Evolutionary conservation across 1,140 invertebrate genomes (phyloP).

Genomic region (Halesus radiatus): DNA sequence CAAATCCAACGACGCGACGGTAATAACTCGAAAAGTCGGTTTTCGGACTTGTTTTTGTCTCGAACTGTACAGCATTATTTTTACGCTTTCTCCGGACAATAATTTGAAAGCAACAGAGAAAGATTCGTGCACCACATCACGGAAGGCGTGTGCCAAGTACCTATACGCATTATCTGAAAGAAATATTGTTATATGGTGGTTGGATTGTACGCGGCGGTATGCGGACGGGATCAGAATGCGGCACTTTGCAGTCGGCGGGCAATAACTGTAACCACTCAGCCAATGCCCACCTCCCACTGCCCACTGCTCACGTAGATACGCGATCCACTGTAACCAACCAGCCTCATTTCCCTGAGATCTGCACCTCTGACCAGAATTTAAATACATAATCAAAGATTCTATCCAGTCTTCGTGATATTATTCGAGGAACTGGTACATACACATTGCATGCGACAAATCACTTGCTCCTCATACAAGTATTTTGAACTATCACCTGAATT

Average conservation of each 20-base stretch:
- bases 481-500: too few relatives aligned
- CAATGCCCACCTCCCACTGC: not conserved
- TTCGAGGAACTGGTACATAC: too few relatives aligned
- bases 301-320: too few relatives aligned
- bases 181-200: not conserved
- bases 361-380: conserved; percentile 2
- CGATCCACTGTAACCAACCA: too few relatives aligned
- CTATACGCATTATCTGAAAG: not conserved
- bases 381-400: not conserved
- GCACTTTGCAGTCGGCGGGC: not conserved
- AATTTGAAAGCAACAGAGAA: not conserved
- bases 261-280: conserved; percentile 11
- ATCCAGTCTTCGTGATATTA: too few relatives aligned
- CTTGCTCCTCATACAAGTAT: too few relatives aligned
- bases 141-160: not conserved
- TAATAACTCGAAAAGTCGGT: too few relatives aligned
- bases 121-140: not conserved
- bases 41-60: too few relatives aligned
- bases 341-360: not conserved
- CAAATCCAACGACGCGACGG: too few relatives aligned
- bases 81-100: too few relatives aligned
- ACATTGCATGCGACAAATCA: too few relatives aligned
- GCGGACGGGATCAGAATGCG: not conserved
- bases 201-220: conserved; percentile 3
- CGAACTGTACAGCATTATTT: too few relatives aligned